These are phyloP conservation scores for Troides oblongomaculatus DNA, from an alignment of 2,888 invertebrate genomes.

Conservation along the genomic window DNA sequence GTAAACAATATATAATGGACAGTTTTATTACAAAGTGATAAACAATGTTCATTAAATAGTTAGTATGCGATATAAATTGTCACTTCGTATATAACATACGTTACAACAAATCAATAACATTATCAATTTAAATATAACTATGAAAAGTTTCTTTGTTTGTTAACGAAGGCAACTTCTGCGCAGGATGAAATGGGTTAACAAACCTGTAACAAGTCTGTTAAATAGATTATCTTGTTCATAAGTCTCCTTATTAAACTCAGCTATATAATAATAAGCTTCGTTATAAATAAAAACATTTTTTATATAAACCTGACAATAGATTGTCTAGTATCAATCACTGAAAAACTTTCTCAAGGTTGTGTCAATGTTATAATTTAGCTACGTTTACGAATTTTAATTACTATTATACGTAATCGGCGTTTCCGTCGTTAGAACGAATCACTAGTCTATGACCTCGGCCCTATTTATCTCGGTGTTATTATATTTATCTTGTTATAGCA, in stretches of 20 bases:
- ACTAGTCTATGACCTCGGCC: constrained; percentile 50
- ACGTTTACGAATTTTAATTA: constrained; percentile 28
- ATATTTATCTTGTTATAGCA: constrained; percentile 26
- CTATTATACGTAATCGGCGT: constrained; percentile 39
- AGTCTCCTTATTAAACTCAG: not conserved
- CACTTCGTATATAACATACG: not conserved
- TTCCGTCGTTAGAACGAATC: constrained; percentile 32
- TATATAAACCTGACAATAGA: not conserved
- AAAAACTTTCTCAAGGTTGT: constrained; percentile 17
- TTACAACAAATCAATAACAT: constrained; percentile 4
- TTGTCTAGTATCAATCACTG: not conserved
- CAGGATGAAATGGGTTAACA: not conserved
- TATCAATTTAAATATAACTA: not conserved
- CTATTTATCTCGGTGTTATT: constrained; percentile 57
- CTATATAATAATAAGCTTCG: no score
- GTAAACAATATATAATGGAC: constrained; percentile 7
- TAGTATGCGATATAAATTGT: not conserved
- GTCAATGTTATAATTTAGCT: constrained; percentile 18
- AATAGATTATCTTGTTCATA: not conserved
- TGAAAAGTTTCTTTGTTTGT: not conserved
- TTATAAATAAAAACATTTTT: no score
- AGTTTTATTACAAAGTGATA: not conserved
- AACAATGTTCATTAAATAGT: constrained; percentile 7
- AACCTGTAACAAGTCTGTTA: not conserved
- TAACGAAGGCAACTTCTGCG: not conserved